Evolutionary conservation across 2,888 invertebrate species (phyloP), one percentile per base, ranked within the genome.

Genomic region (Pristionchus fissidentatus): DNA sequence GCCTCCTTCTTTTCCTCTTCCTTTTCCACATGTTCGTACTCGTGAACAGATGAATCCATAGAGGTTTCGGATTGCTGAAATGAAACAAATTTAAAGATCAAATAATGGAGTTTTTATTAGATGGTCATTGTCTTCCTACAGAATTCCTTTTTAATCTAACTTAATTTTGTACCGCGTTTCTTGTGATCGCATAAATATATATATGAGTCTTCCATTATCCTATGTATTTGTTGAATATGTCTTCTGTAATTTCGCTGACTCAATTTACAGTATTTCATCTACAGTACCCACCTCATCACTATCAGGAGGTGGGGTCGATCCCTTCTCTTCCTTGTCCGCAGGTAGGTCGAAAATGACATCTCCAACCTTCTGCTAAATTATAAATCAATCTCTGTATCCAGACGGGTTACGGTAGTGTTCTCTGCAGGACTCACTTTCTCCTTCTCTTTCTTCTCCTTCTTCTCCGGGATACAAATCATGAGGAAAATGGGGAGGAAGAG

Each of bases 401-500:
- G n/a, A n/a, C n/a, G 46, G 26, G 62, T 4, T 29, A 62, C 62
- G 29, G 29, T 35, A 62, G 29, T 32, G 3, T 62, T 62, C 32
- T 13, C 29, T 29, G 26, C 29, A 19, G n/a, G n/a, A n/a, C n/a
- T 62, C 62, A 15, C 41, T 7, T 43, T 77, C 32, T 32, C 32
- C 43, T 46, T 46, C 77, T 49, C 77, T n/a, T n/a, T n/a, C 52
- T 77, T 52, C 19, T 49, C 77, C 46, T 66, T 81, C 22, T 43
- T 81, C 49, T 80, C 75, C 13, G 86, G 86, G 43, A 89, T 87
- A 52, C 86, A 75, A 7, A 86, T 77, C 87, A 88, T 91, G n/a
- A 92, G 84, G 8, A 92, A 75, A 49, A 92, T 89, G 10, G 92
- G 92, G 19, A 92, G 84, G 84, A 92, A 92, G 10, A 92, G 86